Conservation (phyloP, 2,888 invertebrate species). For the Orthosia cruda region DNA sequence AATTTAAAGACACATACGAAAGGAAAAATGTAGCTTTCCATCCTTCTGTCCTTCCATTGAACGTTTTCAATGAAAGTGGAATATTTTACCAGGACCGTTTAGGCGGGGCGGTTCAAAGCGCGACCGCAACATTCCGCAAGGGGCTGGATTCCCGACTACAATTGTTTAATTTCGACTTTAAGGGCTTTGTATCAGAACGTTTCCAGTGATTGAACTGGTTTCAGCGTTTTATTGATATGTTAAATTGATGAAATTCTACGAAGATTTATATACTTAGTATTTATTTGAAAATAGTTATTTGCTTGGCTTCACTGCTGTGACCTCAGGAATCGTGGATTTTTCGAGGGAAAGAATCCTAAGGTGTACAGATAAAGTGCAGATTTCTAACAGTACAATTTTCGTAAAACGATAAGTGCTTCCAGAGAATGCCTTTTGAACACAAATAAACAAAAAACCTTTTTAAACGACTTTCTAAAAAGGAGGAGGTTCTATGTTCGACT, state of each 20-base stretch:
- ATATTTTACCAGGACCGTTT: conserved; percentile 70
- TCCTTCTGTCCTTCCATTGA: conserved; percentile 16
- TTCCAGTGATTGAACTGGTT: conserved; percentile 44
- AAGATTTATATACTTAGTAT: background rate
- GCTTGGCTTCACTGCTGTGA: background rate
- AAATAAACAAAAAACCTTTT: too few relatives aligned
- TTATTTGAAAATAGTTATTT: background rate
- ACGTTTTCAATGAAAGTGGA: conserved; percentile 53
- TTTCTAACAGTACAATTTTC: background rate
- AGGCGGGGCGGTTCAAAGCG: conserved; percentile 70
- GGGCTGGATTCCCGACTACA: conserved; percentile 68
- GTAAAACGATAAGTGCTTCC: too few relatives aligned
- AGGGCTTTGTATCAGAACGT: conserved; percentile 34
- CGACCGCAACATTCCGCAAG: conserved; percentile 72
- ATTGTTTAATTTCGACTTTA: conserved; percentile 69
- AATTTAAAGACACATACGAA: background rate
- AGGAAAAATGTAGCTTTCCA: conserved; percentile 11
- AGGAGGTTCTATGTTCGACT: too few relatives aligned
- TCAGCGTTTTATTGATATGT: conserved; percentile 32
- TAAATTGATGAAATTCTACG: conserved; percentile 10
- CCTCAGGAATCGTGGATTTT: background rate
- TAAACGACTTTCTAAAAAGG: too few relatives aligned
- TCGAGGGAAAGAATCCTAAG: background rate
- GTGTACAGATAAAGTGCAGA: background rate
- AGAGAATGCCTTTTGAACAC: too few relatives aligned